A percentile compares a stretch with the other conserved stretches of the same genome.
Conservation (phyloP, 2,888 invertebrate species). For the Ophonus ardosiacus region DNA sequence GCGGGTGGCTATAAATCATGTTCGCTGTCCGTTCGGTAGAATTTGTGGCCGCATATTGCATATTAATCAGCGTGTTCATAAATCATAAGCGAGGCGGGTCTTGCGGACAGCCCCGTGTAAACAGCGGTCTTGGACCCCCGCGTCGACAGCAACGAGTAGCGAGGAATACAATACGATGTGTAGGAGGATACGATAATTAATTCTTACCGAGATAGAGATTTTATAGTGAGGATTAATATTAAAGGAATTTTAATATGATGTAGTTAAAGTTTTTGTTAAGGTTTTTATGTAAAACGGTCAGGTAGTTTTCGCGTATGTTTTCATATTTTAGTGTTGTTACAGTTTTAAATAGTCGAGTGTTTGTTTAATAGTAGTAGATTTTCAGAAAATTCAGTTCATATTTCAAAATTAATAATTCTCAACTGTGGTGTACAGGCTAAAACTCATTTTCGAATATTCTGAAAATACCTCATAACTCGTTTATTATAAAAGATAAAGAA, state of each 20-base stretch:
- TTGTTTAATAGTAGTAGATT: no score
- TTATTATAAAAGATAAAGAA: no score
- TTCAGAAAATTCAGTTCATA: no score
- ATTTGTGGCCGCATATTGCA: conserved; percentile 74
- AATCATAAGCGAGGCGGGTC: conserved; percentile 72
- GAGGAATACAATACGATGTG: neutral
- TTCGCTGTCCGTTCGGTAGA: conserved; percentile 72
- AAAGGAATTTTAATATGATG: neutral
- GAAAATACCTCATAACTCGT: no score
- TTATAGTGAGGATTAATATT: neutral
- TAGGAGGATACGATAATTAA: neutral
- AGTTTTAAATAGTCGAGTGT: no score
- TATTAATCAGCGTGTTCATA: conserved; percentile 74
- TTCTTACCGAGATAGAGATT: neutral
- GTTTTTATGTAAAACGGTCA: neutral
- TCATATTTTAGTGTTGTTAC: no score
- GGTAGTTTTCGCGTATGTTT: neutral
- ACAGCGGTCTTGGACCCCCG: conserved; percentile 65
- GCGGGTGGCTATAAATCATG: conserved; percentile 72
- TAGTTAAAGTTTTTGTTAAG: neutral
- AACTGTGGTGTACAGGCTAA: no score
- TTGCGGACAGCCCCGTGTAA: conserved; percentile 70
- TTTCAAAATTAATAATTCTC: no score
- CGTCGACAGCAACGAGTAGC: conserved; percentile 34
- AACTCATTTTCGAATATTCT: no score